phyloP scores from a whole-genome alignment of 2,113 vertebrate genomes.

The Psammodynastes pulverulentus region DNA sequence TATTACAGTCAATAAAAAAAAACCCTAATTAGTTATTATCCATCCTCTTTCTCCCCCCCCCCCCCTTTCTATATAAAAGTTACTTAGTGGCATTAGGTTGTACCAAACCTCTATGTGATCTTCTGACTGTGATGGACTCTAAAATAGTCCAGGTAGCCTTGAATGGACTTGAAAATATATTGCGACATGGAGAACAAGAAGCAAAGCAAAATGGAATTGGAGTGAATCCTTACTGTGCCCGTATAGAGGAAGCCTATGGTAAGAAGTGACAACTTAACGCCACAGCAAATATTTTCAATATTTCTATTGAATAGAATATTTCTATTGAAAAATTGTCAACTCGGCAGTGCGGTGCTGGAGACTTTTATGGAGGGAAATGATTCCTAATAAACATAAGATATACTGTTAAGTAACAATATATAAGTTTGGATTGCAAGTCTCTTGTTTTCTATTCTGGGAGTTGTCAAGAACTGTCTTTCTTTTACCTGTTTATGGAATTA shows the following conservation, averaged over 20 bases:
- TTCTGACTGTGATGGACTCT: slow-evolving; percentile 90
- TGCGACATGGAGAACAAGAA: slow-evolving; percentile 86
- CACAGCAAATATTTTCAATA: background rate
- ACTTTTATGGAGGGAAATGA: background rate
- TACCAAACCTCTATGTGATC: slow-evolving; percentile 89
- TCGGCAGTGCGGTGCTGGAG: background rate
- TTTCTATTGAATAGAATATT: background rate
- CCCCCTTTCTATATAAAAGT: slow-evolving; percentile 62
- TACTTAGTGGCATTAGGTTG: slow-evolving; percentile 87
- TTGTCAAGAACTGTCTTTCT: background rate
- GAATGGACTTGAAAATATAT: slow-evolving; percentile 89
- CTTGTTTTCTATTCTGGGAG: background rate
- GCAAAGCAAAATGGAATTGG: slow-evolving; percentile 82
- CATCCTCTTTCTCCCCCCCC: background rate
- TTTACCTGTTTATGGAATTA: background rate
- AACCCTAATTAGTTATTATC: background rate
- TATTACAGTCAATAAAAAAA: background rate
- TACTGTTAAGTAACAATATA: background rate
- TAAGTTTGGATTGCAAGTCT: background rate
- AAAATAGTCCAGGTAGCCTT: slow-evolving; percentile 91
- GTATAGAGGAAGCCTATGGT: slow-evolving; percentile 90
- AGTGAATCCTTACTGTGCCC: slow-evolving; percentile 85
- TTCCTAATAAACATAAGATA: background rate
- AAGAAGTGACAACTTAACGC: slow-evolving; percentile 42
- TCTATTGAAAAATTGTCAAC: background rate